Conservation (phyloP, 2,113 vertebrate genomes). For the Polyodon spathula region DNA sequence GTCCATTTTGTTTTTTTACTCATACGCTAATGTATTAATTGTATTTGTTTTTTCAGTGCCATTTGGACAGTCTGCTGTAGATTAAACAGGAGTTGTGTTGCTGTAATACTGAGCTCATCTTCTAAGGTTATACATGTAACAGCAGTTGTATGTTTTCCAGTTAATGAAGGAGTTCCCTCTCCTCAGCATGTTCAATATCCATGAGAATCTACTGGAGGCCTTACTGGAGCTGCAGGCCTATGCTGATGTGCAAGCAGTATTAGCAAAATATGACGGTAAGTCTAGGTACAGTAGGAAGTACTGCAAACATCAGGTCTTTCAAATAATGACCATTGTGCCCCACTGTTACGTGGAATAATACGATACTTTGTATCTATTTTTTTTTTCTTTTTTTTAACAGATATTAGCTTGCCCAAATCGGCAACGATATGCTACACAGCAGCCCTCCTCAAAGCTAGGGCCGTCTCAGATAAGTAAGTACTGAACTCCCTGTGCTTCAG, state of each 20-base stretch:
- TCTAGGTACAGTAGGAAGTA: background rate
- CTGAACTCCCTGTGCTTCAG: background rate
- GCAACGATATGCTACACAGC: constrained; percentile 99
- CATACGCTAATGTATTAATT: constrained; percentile 10
- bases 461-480: constrained; percentile 98
- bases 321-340: constrained; percentile 19
- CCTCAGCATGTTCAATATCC: constrained; percentile 98
- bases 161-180: constrained; percentile 98
- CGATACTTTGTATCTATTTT: constrained; percentile 8
- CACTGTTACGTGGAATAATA: background rate
- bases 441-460: constrained; percentile 94
- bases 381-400: constrained; percentile 60
- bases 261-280: constrained; percentile 97
- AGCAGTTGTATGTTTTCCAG: constrained; percentile 68
- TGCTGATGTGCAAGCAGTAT: constrained; percentile 91
- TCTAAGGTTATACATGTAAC: constrained; percentile 54
- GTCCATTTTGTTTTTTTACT: too few relatives aligned
- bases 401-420: constrained; percentile 98
- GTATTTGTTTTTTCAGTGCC: constrained; percentile 2
- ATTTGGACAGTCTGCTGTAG: too few relatives aligned
- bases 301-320: background rate
- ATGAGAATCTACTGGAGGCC: constrained; percentile 94
- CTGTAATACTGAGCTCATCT: constrained; percentile 20
- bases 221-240: constrained; percentile 92
- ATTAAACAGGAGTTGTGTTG: constrained; percentile 25